Base-by-base conservation (phyloP, 2,113 vertebrate species). In the Megaleporinus macrocephalus region DNA sequence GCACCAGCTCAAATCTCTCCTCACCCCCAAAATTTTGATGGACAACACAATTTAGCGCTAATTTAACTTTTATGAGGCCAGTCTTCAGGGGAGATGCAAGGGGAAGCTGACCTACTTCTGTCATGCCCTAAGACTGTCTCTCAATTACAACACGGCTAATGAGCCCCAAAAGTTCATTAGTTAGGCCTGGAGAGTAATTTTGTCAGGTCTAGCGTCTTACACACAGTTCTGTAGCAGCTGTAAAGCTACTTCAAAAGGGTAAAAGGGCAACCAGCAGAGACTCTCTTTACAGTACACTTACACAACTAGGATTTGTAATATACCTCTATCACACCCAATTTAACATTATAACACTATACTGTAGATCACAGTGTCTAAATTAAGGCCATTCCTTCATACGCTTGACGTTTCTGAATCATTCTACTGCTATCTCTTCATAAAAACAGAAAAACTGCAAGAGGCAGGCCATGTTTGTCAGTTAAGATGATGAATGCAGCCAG, bases 1-100 rank as follows among this genome's bases (percentile, higher is more conserved):
- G 53, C 44, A 22, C 20, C n/a, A 70, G 53, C 24, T 44, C 13
- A 61, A 55, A 55, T 55, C 6, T 55, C 4, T 80, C 57, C 14
- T 29, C 24, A 63, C 15, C 41, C 26, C 4, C 44, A 36, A 55
- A 49, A 55, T 22, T 61, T 68, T 63, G 44, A 78, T n/a, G 61
- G 73, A 74, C 62, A 83, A 27, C 6, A 82, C 83, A 2, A 76
- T 85, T 59, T 24, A 62, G 73, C 20, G 29, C 13, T 22, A 20
- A 63, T 79, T 41, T 9, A 78, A 77, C 68, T 76, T 78, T 30
- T 71, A 81, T 22, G 33, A 73, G 73, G 27, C 13, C 11, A 29
- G 76, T 13, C 24, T 76, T 24, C 41, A 41, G 44, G 78, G 76
- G 55, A 15, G 70, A 20, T 57, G 49, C 14, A 73, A 78, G 71